Base-by-base conservation (phyloP, 2,888 invertebrate species). In the Meteorus cinctellus region DNA sequence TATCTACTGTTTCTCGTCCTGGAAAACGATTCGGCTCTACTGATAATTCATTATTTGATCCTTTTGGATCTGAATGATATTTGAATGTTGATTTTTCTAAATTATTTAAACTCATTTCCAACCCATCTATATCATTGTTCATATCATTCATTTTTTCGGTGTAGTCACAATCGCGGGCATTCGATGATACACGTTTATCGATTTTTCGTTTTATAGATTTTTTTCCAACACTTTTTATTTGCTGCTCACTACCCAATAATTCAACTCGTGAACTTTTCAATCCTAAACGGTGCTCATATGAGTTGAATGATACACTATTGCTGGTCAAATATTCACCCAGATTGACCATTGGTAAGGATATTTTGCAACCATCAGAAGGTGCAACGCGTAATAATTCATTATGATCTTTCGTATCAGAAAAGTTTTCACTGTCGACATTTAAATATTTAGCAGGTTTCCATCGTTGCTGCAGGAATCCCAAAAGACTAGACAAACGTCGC, bases 301-400 rank as follows among this genome's bases (percentile, higher is more conserved):
- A 94, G 72, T 93, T 93, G 82, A 96, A 92, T 87, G 95, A 95
- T 27, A 96, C 94, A 84, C 94, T 95, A 84, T 94, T 93, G 83
- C 94, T 94, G 76, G 95, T 95, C 51, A 95, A 90, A 85, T 94
- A 94, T 85, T 96, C 96, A 59, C 94, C 94, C 66, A 95, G 92
- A 84, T 94, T 94, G 24, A 96, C 91, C 60, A 93, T 92, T 0
- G 96, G 95, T 34, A 95, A 87, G 82, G 94, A 93, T 70, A 96
- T 93, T 81, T 92, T 91, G 2, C 92, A 92, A 24, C 92, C 92
- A 0, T 93, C 91, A 84, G 93, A 88, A 82, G 94, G 91, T 81
- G 92, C 88, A 83, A 93, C 85, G 14, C 89, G 84, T 59, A 89
- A 79, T 6, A 89, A 63, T 67, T 87, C 87, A n/a, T 81, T 78